Evolutionary conservation across 2,888 invertebrate genomes (phyloP), one percentile per base, ranked within the genome.

Genomic region (Drosophila hamatofila): DNA sequence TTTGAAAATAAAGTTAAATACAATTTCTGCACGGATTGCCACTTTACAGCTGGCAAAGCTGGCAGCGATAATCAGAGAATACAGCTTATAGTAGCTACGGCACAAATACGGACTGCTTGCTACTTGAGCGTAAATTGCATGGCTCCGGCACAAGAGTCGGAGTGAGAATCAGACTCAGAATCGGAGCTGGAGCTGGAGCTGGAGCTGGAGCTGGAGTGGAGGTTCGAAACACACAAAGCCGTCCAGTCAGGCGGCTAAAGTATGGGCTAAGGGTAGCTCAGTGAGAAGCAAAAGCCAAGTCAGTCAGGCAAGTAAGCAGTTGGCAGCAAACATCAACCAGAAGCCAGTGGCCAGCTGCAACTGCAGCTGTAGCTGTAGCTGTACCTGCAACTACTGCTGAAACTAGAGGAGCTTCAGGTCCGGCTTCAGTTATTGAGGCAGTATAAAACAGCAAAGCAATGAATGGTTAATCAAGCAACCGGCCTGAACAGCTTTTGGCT

Each of bases 381-480:
- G n/a, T 30, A 48, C 46, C 64, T 65, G n/a, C 30, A 48, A 52
- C 56, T 65, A 16, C 41, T 18, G 62, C 54, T 73, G n/a, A 39
- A 54, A 54, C 54, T 54, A 39, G 12, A 54, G 39, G 55, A 54
- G 59, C 57, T 54, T 33, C 57, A 73, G 75, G 72, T 82, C 80
- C 76, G 72, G 68, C 80, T 80, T 61, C 67, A 71, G 65, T 56
- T 76, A 81, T 80, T 81, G 81, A 88, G 88, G 81, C 77, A 77
- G 81, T 81, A 79, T 81, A 88, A 84, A 88, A 83, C 83, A 81
- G 84, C 85, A 85, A 85, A 81, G 84, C 88, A 85, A 88, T 85
- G 84, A 85, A 85, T 88, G 84, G 84, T 88, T 85, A 85, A 85
- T 85, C 84, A 85, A 85, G 85, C 88, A 83, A 67, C 85, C 81